Evolutionary conservation across 2,113 vertebrate genomes (phyloP), one percentile per base, ranked within the genome.

Genomic region (Tautogolabrus adspersus): DNA sequence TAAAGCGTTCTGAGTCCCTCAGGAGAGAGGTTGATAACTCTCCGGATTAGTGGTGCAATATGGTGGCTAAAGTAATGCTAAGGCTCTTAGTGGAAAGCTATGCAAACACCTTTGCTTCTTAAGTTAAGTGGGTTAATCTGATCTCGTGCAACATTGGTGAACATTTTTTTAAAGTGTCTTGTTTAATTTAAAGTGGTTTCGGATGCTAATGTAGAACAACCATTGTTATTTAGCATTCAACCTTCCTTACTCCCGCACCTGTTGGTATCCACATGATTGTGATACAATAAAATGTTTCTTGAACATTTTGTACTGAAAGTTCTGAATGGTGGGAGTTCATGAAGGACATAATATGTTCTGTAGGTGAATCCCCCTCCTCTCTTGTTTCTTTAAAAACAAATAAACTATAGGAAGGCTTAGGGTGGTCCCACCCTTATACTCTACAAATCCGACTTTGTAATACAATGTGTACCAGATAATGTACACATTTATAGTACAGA

Each of bases 311-410:
- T 49, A 8, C 19, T 21, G 19, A 46, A 66, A 56, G 40, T 47
- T 54, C 8, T 34, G 58, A 26, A 66, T 52, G 22, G 23, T 61
- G 6, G 38, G 23, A 70, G 68, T 71, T 62, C 57, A 56, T 47
- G 8, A 61, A 57, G 60, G 58, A 26, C 75, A 34, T 34, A 6
- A 34, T 34, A 82, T 30, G 30, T 44, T 65, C 12, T 11, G 12
- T 12, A 46, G 44, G 44, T 15, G 30, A 57, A 63, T 34, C 6
- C 30, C 54, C 23, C 59, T 42, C 42, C 42, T 65, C 51, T 72
- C 49, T 66, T 67, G 51, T 74, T 74, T 10, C 16, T 8, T 81
- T 71, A 77, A 37, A 58, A 70, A 64, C n/a, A 57, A 83, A 82
- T 60, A 84, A 83, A 75, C 58, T 23, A 65, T 47, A 49, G 30